Base-by-base conservation (phyloP, 2,113 vertebrate genomes). In the Blennius ocellaris region DNA sequence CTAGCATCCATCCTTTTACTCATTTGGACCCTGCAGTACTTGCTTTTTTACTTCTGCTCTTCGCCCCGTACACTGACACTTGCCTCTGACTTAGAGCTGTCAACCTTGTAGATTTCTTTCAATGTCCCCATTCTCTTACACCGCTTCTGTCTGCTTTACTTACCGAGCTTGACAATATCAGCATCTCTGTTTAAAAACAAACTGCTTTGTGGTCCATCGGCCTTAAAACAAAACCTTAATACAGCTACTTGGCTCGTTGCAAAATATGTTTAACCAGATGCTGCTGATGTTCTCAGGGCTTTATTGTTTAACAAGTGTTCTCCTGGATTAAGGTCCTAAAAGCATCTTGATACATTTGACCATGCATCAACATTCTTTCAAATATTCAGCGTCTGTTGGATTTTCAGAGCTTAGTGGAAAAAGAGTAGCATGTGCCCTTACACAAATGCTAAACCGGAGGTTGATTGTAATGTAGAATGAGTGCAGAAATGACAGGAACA, bases 241-340 rank as follows among this genome's bases (percentile, higher is more conserved):
- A 30, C 21, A 30, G 4, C 21, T 30, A 30, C 21, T 30, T 30
- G 21, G 21, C 21, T 52, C 7, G 16, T 36, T 15, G 11, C 21
- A 60, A 51, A 11, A 67, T 48, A 30, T 9, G 1, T 11, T 7
- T 0, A 40, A 50, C 6, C 57, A 55, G 36, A 6, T 69, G 57
- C 62, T 87, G 83, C 89, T 89, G 87, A 83, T 85, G 14, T 89
- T 92, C 62, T 84, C 81, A 80, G 57, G 78, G 73, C 58, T 58
- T 76, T 16, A 70, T 69, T 15, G 65, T 64, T 82, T 12, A 36
- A 40, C 17, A 52, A 40, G 48, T 50, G 17, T 53, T 50, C 21
- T 73, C 48, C 59, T 73, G 60, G 49, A 21, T 66, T 52, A 57
- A 51, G 10, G 63, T 75, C 6, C 64, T 60, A 21, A 79, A 84